Conservation (phyloP, 30 jellyfish, hydroid and myxozoan species). For the Nemopilema nomurai region DNA sequence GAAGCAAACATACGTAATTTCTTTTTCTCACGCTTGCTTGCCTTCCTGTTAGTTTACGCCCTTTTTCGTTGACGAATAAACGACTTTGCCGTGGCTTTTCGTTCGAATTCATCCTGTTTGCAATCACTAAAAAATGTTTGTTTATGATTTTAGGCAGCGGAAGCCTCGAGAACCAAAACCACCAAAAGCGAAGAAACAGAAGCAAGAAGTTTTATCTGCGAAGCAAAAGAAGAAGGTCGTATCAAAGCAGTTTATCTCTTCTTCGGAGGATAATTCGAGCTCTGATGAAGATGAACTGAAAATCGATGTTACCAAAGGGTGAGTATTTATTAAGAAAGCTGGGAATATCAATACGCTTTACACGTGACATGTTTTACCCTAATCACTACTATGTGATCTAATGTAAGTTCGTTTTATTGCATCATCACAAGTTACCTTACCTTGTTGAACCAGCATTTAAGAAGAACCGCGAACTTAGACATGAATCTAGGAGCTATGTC, state of each 20-base stretch:
- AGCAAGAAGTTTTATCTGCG: constrained; percentile 83
- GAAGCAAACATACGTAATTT: too few species aligned
- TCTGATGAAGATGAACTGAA: constrained; percentile 84
- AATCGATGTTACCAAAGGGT: constrained; percentile 63
- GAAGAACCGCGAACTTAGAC: too few species aligned
- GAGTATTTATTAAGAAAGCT: constrained; percentile 1
- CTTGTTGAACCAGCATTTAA: neutral
- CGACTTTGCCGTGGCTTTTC: neutral
- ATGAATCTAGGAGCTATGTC: too few species aligned
- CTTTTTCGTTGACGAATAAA: too few species aligned
- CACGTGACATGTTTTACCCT: neutral
- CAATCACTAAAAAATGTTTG: neutral
- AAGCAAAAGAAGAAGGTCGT: constrained; percentile 89
- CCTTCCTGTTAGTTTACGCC: too few species aligned
- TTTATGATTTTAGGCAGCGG: constrained; percentile 37
- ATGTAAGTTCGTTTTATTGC: too few species aligned
- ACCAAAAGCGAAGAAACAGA: constrained; percentile 72
- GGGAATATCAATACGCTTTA: too few species aligned
- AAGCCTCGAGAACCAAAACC: constrained; percentile 74
- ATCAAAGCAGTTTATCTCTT: constrained; percentile 89
- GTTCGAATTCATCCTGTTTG: neutral
- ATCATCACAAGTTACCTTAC: neutral
- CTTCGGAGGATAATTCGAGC: constrained; percentile 81
- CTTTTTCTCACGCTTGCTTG: too few species aligned
- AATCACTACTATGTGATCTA: neutral